Base-by-base conservation (phyloP, 1,140 invertebrate genomes). In the Lepidostoma basale region DNA sequence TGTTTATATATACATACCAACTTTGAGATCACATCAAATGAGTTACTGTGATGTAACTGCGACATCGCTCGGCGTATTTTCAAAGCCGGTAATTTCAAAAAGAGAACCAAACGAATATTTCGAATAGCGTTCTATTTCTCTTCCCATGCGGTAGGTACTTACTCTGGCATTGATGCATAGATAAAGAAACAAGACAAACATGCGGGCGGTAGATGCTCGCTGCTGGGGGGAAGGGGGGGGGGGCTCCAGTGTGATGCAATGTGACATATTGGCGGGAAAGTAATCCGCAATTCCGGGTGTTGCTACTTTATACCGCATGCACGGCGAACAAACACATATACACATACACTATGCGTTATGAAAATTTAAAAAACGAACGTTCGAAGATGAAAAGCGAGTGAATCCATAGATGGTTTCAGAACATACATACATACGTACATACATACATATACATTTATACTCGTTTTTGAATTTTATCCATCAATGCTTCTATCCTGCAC, bases 191-290 rank as follows among this genome's bases (percentile, higher is more conserved):
- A 36, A 56, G 20, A 9, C 5, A 22, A 22, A 33, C 23, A 39
- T 36, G 30, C 28, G 30, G 28, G 52, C 10, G 30, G 28, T 1
- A n/a, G 30, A 18, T 22, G 8, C 6, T 47, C n/a, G 23, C 20
- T 1, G 18, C 9, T 45, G 20, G 14, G 22, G 18, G 16, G 10
- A 47, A 47, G 44, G 14, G 14, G 44, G 44, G 5, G 26, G 5
- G 28, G 3, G 3, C 1, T 12, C 18, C 30, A 1, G 30, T 33
- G 23, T 56, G 52, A 56, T 56, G 28, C 52, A 56, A 56, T 56
- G 52, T 56, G 52, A 56, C 52, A 36, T 22, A 56, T 56, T 33
- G 30, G 52, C 28, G 52, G 28, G 52, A 56, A 47, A 36, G 28
- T 56, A 56, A 56, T 56, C 52, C 52, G 28, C 28, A 3, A 22